Conservation (phyloP, 2,888 invertebrate genomes). For the Mimachlamys varia region DNA sequence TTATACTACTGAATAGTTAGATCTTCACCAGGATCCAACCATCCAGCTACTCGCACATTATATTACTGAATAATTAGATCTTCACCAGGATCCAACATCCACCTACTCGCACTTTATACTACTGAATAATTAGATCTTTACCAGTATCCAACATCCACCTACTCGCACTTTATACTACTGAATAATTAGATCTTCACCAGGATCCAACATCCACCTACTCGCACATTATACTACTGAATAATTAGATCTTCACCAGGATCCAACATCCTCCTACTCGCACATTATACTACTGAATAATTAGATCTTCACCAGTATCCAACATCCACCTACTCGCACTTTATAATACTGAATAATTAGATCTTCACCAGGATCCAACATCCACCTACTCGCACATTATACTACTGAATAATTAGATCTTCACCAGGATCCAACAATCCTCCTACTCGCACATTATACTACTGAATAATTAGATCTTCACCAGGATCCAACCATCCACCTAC, state of each 20-base stretch:
- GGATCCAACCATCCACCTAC: background rate
- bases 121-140: background rate
- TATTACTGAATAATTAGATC: background rate
- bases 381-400: background rate
- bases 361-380: background rate
- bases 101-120: background rate
- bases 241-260: background rate
- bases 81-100: background rate
- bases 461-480: background rate
- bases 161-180: background rate
- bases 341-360: background rate
- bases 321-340: background rate
- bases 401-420: background rate
- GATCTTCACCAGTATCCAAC: background rate
- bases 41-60: background rate
- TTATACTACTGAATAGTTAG: background rate
- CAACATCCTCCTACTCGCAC: background rate
- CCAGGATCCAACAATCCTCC: background rate
- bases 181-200: background rate
- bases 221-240: background rate
- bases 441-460: background rate
- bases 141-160: background rate
- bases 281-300: background rate
- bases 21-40: background rate
- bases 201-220: background rate